Conservation (phyloP, 2,888 invertebrate species). For the Aphodius sticticus region DNA sequence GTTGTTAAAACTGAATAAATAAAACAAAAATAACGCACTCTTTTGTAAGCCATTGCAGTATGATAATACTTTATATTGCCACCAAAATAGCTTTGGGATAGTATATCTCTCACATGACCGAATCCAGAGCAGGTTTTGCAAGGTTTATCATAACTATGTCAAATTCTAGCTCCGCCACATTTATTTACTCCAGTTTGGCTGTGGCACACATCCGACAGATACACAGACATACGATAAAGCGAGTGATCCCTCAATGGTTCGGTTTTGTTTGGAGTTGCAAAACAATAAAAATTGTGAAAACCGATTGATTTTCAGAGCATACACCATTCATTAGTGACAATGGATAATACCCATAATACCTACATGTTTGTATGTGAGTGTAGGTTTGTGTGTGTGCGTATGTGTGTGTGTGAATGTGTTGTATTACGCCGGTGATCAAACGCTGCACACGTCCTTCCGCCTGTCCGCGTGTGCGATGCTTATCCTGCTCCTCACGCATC, state of each 20-base stretch:
- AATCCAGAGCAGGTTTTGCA: too few species aligned
- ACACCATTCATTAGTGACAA: background rate
- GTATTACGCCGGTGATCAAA: background rate
- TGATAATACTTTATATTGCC: too few species aligned
- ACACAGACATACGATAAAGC: too few species aligned
- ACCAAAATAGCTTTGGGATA: too few species aligned
- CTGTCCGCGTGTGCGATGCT: slow-evolving; percentile 15
- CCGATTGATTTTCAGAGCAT: background rate
- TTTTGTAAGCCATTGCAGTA: too few species aligned
- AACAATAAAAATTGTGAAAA: background rate
- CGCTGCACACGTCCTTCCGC: slow-evolving; percentile 13
- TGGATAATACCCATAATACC: background rate
- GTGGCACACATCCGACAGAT: too few species aligned
- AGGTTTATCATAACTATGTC: too few species aligned
- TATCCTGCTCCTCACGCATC: slow-evolving; percentile 23
- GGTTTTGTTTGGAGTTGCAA: background rate
- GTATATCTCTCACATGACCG: too few species aligned
- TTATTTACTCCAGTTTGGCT: too few species aligned
- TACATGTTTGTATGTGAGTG: background rate
- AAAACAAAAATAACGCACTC: too few species aligned
- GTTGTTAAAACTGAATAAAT: too few species aligned
- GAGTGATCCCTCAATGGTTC: background rate
- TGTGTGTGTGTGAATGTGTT: background rate
- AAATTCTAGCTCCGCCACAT: too few species aligned
- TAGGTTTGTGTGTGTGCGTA: background rate